A percentile compares a stretch with the other conserved stretches of the same genome.
These are phyloP conservation scores for Helicoverpa zea DNA, from an alignment of 1,140 invertebrate species.

Conservation along the genomic window DNA sequence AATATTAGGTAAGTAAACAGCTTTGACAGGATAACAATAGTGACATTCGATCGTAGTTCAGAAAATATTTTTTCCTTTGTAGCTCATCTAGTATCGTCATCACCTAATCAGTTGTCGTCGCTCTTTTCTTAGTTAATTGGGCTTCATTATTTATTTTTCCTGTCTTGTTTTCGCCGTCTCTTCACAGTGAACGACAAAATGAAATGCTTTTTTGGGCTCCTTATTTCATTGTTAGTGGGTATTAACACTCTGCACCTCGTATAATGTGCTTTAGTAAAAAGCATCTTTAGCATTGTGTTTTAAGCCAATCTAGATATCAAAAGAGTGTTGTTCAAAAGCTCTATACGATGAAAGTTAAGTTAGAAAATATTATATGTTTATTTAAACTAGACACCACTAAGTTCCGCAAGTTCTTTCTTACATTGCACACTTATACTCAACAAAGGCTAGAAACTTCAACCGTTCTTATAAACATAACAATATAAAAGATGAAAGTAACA, in stretches of 20 bases:
- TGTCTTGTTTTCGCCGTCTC: conserved; percentile 64
- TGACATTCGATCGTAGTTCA: too few relatives aligned
- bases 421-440: conserved; percentile 9
- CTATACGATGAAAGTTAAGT: background rate
- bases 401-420: conserved; percentile 8
- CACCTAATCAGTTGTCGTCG: conserved; percentile 44
- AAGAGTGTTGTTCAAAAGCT: background rate
- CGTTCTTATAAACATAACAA: conserved; percentile 5
- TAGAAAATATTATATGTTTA: background rate
- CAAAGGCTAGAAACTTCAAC: conserved; percentile 11
- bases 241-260: conserved; percentile 44
- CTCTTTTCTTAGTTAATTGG: conserved; percentile 75
- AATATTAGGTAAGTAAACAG: too few relatives aligned
- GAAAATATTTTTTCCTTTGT: background rate
- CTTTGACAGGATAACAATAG: too few relatives aligned
- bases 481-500: conserved; percentile 15
- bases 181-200: conserved; percentile 63
- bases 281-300: background rate
- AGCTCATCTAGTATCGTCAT: conserved; percentile 51
- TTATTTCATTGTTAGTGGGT: conserved; percentile 57
- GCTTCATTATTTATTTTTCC: conserved; percentile 71
- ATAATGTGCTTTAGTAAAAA: conserved; percentile 32
- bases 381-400: background rate
- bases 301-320: background rate
- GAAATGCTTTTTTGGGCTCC: conserved; percentile 60